Evolutionary conservation across 2,113 vertebrate genomes (phyloP), one percentile per base, ranked within the genome.

Genomic region (Bettongia penicillata): DNA sequence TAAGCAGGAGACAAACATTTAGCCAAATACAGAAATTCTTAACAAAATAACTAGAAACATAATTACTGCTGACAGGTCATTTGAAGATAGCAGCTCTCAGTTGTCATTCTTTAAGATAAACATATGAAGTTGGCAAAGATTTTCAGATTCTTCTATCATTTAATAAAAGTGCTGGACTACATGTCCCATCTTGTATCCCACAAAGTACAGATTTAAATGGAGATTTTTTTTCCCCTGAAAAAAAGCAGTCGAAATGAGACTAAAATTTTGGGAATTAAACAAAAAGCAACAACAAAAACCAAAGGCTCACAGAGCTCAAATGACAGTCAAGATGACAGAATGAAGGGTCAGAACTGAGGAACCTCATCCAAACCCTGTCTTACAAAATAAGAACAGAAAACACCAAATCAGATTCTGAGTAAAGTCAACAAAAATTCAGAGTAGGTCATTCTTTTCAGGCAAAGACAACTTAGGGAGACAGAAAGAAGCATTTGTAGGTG

Each of bases 31-130:
- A 43, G 0, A 84, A 84, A 93, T 92, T 57, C 90, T 93, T 91
- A 94, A 95, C 16, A 93, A 96, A 96, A 91, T 94, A 96, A 93
- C 25, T 92, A 93, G 28, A 92, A 11, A 49, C 90, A 47, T 51
- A 95, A 94, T 97, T 97, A 94, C 49, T 93, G 90, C 43, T 48
- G 97, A 96, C 4, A 95, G 84, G 37, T 0, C 94, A 51, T 90
- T 96, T 97, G 94, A 97, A 95, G 90, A 89, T 31, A n/a, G 57
- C 91, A 51, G 16, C 7, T 94, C 89, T 91, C 47, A 25, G 51
- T 26, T 91, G 12, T 26, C 43, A 94, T 94, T 96, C 3, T 57
- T 97, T 93, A 97, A 96, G 2, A 95, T 93, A 52, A 48, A 92
- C 14, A 43, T 51, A 94, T 61, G 11, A 94, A 53, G 2, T 91